These are phyloP conservation scores for Clarias laeviceps DNA, from an alignment of 2,797 vertebrate genomes.

Conservation along the genomic window DNA sequence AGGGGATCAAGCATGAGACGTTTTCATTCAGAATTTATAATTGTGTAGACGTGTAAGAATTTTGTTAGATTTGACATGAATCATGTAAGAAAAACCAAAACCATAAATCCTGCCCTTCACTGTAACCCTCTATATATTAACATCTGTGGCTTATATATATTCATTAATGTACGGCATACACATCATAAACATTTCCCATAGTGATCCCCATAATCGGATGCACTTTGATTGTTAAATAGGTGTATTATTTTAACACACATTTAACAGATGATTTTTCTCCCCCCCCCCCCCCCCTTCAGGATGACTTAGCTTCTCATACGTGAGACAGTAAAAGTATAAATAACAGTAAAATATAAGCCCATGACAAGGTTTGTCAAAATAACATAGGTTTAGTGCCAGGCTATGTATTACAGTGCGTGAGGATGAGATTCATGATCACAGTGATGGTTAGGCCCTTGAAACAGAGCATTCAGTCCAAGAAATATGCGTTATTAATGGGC, in stretches of 20 bases:
- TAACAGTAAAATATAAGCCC: slow-evolving; percentile 29
- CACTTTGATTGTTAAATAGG: neutral
- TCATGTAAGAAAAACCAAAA: neutral
- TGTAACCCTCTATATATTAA: neutral
- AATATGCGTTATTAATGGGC: slow-evolving; percentile 31
- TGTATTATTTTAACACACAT: neutral
- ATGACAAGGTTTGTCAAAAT: slow-evolving; percentile 41
- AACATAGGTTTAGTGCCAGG: slow-evolving; percentile 40
- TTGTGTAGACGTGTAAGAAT: neutral
- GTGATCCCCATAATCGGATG: neutral
- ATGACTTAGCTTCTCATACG: slow-evolving; percentile 33
- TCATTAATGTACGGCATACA: slow-evolving; percentile 1
- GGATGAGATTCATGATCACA: slow-evolving; percentile 82
- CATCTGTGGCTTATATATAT: neutral
- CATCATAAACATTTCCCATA: neutral
- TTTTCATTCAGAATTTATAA: neutral
- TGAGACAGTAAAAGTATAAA: slow-evolving; percentile 26
- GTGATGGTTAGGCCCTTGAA: slow-evolving; percentile 85
- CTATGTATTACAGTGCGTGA: slow-evolving; percentile 34
- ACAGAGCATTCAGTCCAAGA: slow-evolving; percentile 67
- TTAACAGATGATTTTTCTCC: neutral
- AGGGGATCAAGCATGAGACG: neutral
- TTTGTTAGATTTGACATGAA: neutral
- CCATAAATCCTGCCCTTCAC: slow-evolving; percentile 7
- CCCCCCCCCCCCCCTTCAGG: slow-evolving; percentile 13